Evolutionary conservation across 1,140 invertebrate species (phyloP).

Genomic region (Caerostris darwini): DNA sequence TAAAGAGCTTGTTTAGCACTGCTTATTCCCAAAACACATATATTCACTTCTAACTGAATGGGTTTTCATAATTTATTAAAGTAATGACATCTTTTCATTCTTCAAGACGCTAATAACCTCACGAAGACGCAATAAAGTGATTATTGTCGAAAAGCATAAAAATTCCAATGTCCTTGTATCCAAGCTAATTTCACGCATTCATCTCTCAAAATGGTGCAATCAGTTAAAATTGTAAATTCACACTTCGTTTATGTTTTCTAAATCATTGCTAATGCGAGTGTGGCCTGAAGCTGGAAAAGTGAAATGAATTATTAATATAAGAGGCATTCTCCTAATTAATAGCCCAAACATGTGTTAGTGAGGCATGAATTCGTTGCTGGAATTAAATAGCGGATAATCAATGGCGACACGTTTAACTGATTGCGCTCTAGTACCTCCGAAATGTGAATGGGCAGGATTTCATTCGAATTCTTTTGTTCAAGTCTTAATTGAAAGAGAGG

Average conservation of each 20-base stretch:
- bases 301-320: slow-evolving; percentile 20
- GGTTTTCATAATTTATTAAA: slow-evolving; percentile 3
- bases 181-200: slow-evolving; percentile 18
- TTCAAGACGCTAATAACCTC: neutral
- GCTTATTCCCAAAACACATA: neutral
- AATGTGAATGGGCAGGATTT: slow-evolving; percentile 7
- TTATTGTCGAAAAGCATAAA: neutral
- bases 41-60: neutral
- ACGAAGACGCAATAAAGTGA: neutral
- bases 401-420: slow-evolving; percentile 37
- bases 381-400: slow-evolving; percentile 56
- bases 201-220: neutral
- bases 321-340: slow-evolving; percentile 15
- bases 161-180: neutral
- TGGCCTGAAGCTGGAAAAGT: neutral
- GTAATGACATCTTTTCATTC: neutral
- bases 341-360: slow-evolving; percentile 38
- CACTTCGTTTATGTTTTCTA: slow-evolving; percentile 18
- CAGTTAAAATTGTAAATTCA: slow-evolving; percentile 11
- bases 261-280: neutral
- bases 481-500: slow-evolving; percentile 43
- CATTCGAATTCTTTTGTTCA: slow-evolving; percentile 55
- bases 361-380: slow-evolving; percentile 23
- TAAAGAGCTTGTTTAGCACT: neutral
- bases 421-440: slow-evolving; percentile 18